Percentiles rank a stretch among this genome's conserved stretches.
These are phyloP conservation scores for Syngnathus typhle DNA, from an alignment of 2,113 vertebrate species.

Conservation along the genomic window DNA sequence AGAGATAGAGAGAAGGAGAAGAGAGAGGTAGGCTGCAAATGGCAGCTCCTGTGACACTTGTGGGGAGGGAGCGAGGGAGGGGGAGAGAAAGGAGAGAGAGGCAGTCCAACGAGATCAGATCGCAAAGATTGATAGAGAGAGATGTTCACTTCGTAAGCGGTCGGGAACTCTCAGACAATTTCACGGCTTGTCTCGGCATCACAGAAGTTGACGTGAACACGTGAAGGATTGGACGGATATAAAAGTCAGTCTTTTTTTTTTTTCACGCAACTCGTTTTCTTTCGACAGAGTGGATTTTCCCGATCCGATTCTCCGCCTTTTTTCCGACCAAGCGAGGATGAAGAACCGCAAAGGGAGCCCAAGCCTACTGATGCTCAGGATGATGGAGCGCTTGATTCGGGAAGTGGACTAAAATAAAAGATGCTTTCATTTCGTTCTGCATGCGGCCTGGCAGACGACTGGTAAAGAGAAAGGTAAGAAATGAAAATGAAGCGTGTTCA, in stretches of 20 bases:
- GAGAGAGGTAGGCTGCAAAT: constrained; percentile 41
- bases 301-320: background rate
- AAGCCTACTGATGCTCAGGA: constrained; percentile 41
- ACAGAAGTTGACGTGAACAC: constrained; percentile 34
- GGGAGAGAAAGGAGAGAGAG: constrained; percentile 42
- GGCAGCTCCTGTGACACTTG: constrained; percentile 50
- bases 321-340: constrained; percentile 42
- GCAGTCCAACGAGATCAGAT: constrained; percentile 67
- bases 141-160: constrained; percentile 48
- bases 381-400: constrained; percentile 55
- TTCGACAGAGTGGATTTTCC: background rate
- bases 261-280: background rate
- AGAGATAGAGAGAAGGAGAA: constrained; percentile 6
- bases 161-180: constrained; percentile 29
- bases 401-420: constrained; percentile 41
- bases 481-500: constrained; percentile 1
- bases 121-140: constrained; percentile 65
- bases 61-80: constrained; percentile 19
- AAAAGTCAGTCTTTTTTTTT: constrained; percentile 14
- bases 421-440: constrained; percentile 20
- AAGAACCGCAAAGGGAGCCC: constrained; percentile 57
- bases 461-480: constrained; percentile 58
- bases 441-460: constrained; percentile 38
- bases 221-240: constrained; percentile 47
- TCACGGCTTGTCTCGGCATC: constrained; percentile 25